Percentiles rank a stretch among this genome's conserved stretches.
These are phyloP conservation scores for Thryonomys swinderianus DNA, from an alignment of 2,113 vertebrate genomes.

Conservation along the genomic window DNA sequence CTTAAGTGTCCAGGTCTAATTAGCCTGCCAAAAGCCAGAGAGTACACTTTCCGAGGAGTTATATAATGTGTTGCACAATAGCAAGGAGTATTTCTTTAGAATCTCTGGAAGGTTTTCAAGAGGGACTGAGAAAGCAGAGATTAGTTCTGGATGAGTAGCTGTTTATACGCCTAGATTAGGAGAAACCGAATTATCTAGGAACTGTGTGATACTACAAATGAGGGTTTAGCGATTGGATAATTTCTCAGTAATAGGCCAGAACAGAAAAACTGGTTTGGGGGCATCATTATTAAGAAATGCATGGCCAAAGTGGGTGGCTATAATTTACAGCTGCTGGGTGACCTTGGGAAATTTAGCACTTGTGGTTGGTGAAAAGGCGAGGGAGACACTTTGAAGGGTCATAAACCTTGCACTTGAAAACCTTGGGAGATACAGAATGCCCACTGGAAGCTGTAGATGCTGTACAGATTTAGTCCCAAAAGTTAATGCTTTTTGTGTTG, in stretches of 20 bases:
- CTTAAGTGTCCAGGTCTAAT: not conserved
- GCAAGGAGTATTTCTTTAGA: not conserved
- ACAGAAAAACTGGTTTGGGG: not conserved
- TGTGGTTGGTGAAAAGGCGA: not conserved
- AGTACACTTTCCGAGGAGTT: not conserved
- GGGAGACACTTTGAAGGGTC: not conserved
- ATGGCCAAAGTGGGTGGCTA: not conserved
- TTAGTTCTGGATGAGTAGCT: not conserved
- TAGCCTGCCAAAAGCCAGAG: not conserved
- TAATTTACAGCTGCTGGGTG: conserved; percentile 16
- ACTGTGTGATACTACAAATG: not conserved
- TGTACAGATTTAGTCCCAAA: not conserved
- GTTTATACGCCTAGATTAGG: not conserved
- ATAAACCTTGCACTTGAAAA: not conserved
- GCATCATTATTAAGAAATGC: not conserved
- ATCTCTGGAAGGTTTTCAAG: not conserved
- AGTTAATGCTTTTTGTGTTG: conserved; percentile 6
- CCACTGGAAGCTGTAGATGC: not conserved
- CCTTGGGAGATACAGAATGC: not conserved
- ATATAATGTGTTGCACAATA: not conserved
- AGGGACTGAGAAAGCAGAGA: not conserved
- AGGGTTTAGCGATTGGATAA: not conserved
- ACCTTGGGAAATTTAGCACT: not conserved
- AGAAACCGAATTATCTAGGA: not conserved
- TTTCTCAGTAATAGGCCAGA: not conserved